Evolutionary conservation across 2,888 invertebrate species (phyloP), one percentile per base, ranked within the genome.

Genomic region (Drosophila macrospina): DNA sequence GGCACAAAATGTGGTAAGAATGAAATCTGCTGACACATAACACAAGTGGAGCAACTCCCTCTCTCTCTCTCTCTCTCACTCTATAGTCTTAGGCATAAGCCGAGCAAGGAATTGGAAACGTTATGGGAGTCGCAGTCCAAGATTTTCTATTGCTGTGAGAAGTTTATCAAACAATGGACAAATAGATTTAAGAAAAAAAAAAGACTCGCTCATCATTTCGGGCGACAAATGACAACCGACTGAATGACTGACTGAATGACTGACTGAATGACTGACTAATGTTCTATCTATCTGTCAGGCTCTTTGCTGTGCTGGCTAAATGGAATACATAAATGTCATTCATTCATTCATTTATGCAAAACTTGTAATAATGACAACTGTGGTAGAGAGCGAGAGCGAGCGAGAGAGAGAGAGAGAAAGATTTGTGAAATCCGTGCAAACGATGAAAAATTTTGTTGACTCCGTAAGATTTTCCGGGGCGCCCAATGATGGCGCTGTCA

Each of bases 281-380:
- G 8, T 10, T 30, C 45, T 44, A n/a, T 15, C 39, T 57, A 16
- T 13, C 42, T 41, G 48, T 60, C 50, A 10, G 48, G 10, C 24
- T 70, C 47, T 45, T 48, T 69, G 74, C 73, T 73, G 73, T 60
- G 74, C 48, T 78, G 72, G 69, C 83, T 77, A 79, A 85, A 80
- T 77, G 81, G 71, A 78, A 83, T 83, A 80, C 74, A 85, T 80
- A 86, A 86, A 86, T 86, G 85, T 86, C 81, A 78, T 78, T 78
- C 80, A 75, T 77, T 77, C 76, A 78, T 85, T 85, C 78, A 83
- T 86, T 86, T 86, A 86, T 85, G 86, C 86, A 86, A 86, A 86
- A 86, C 80, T 85, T 81, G 83, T 80, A 76, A 85, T 86, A 82
- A 86, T 82, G 86, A 86, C 78, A 72, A 78, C 74, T 67, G 57